phyloP scores from a whole-genome alignment of 35 echinoderm and acorn worm genomes.

The Holothuria glaberrima region DNA sequence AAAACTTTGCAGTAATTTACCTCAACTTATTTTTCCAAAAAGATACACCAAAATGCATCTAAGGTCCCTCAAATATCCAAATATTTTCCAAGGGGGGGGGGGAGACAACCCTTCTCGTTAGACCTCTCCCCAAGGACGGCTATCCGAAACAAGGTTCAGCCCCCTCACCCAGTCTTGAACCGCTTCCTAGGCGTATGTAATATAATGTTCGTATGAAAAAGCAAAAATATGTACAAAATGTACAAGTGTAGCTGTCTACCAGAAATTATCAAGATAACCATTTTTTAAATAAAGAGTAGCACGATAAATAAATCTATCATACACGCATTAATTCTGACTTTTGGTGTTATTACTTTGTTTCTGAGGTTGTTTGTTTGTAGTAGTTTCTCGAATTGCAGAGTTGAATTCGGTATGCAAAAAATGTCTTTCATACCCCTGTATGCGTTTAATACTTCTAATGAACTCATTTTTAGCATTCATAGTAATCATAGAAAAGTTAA shows the following conservation, averaged over 20 bases:
- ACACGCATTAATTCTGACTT: neutral
- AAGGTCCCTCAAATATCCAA: too few relatives aligned
- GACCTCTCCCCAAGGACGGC: too few relatives aligned
- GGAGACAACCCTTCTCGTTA: neutral
- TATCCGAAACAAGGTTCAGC: too few relatives aligned
- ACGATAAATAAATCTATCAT: neutral
- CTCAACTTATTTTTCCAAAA: too few relatives aligned
- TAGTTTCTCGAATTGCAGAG: neutral
- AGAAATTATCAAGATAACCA: neutral
- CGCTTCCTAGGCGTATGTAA: too few relatives aligned
- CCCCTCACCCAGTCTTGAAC: too few relatives aligned
- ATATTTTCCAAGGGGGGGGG: too few relatives aligned
- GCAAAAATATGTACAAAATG: neutral
- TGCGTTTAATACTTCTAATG: neutral
- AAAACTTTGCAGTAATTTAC: too few relatives aligned
- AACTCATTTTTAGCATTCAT: neutral
- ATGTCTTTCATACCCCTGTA: neutral
- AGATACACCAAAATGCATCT: too few relatives aligned
- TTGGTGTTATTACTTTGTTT: conserved; percentile 1
- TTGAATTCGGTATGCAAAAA: neutral
- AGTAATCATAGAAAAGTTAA: neutral
- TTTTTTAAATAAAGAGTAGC: conserved; percentile 1
- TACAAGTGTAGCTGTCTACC: neutral
- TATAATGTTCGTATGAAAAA: too few relatives aligned
- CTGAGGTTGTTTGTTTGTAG: neutral